Evolutionary conservation across 2,888 invertebrate genomes (phyloP), one percentile per base, ranked within the genome.

Genomic region (Dicycla oo): DNA sequence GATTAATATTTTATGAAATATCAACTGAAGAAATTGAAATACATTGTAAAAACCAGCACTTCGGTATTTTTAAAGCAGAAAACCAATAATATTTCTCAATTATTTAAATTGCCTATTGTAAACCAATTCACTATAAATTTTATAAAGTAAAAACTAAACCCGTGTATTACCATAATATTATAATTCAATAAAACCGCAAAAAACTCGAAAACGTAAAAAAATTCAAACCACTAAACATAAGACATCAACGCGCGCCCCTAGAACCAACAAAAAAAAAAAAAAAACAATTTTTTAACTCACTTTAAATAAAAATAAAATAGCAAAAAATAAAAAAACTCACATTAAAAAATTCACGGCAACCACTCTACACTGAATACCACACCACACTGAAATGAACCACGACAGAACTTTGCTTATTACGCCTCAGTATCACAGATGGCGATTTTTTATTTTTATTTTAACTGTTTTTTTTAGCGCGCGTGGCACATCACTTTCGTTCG

Each of bases 331-430:
- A 76, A 69, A 70, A 75, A 88, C 87, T 87, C 76, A 87, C 88
- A 78, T 82, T 61, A 65, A 74, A 77, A 69, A 53, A 69, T 75
- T 80, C 69, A 83, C 87, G 80, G 77, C 88, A 82, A 87, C 88
- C 88, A 85, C 86, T 82, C 85, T 73, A 85, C 88, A 88, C 88
- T 82, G 82, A 78, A 70, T 81, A 78, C 67, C 88, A 88, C 88
- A 84, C 81, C 81, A 87, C 88, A 88, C 88, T 88, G 83, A 88
- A 88, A 86, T 78, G 75, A 75, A 83, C 71, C 87, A 86, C 83
- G 82, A 63, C 54, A 73, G 63, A 77, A 74, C 72, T 79, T 68
- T 47, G 58, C 83, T 84, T 80, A 80, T 57, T 78, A 83, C 83
- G 67, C 5, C 51, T 66, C 73, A 57, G 63, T 70, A 30, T 73